Evolutionary conservation across 35 echinoderm and acorn worm genomes (phyloP), one percentile per base, ranked within the genome.

Genomic region (Eucidaris tribuloides): DNA sequence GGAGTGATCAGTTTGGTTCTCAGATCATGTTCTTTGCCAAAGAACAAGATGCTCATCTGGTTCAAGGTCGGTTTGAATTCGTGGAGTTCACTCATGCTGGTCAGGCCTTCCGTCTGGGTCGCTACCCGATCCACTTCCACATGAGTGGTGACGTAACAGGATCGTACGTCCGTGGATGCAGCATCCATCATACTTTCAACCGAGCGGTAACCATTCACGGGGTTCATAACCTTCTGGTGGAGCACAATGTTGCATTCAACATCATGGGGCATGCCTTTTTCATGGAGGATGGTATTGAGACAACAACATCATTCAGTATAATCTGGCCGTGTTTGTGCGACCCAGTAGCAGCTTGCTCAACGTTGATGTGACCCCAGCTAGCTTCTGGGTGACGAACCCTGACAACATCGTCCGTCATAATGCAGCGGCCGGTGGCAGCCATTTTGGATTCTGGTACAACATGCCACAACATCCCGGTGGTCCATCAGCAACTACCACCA

Each of bases 71-170:
- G 27, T 56, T 94, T 42, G 62, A 74, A 28, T 94, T 89, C 17
- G 77, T 90, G 20, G 92, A 94, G 54, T 72, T 94, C 60, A 89
- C 86, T 13, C 86, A 94, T 35, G 86, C 87, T 20, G 92, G 92
- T 23, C 92, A 94, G 40, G 86, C 86, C 23, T 94, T 94, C 87
- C 81, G 92, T 48, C 82, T 94, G 1, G 92, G 86, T 27, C 86
- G 92, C 19, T 94, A 94, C 54, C 81, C 92, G 9, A 89, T 94
- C n/a, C 92, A 94, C 63, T 94, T 85, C 65, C 92, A 94, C 79
- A 72, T 94, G 32, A 85, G 59, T 42, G 92, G 92, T 45, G 76
- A 94, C 58, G 63, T 94, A 5, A 46, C 81, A 31, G 81, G 91
- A 22, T 88, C 85, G 9, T 93, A 93, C 59, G 91, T 93, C 3